Evolutionary conservation across 2,888 invertebrate species (phyloP).

Genomic region (Tribolium freemani): DNA sequence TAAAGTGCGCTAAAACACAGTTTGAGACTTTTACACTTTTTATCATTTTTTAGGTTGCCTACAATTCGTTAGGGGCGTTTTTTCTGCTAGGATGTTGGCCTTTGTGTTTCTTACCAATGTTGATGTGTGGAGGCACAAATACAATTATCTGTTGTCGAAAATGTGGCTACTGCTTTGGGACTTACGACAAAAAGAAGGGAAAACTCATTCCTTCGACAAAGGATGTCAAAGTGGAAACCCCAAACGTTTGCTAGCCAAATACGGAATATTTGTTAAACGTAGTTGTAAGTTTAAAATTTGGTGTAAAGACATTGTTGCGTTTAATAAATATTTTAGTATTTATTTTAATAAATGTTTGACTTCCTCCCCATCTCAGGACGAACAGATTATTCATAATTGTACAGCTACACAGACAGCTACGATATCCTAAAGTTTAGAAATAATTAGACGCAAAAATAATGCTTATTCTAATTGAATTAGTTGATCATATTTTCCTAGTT

Average conservation of each 20-base stretch:
- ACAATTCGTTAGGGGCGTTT: constrained; percentile 61
- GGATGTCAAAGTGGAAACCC: constrained; percentile 16
- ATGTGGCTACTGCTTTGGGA: constrained; percentile 68
- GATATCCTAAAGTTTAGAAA: too few relatives aligned
- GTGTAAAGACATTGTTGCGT: not conserved
- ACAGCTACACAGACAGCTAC: too few relatives aligned
- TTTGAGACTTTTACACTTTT: not conserved
- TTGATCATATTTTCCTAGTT: too few relatives aligned
- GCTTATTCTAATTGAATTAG: too few relatives aligned
- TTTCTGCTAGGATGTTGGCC: constrained; percentile 65
- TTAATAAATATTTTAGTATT: constrained; percentile 5
- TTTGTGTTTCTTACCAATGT: constrained; percentile 64
- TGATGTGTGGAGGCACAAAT: constrained; percentile 60
- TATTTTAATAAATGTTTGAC: not conserved
- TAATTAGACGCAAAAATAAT: too few relatives aligned
- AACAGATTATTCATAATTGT: too few relatives aligned
- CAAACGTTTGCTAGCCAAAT: not conserved
- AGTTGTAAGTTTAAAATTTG: not conserved
- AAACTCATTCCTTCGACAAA: constrained; percentile 30
- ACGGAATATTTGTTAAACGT: constrained; percentile 3
- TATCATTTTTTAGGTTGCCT: constrained; percentile 55
- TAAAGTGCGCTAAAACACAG: constrained; percentile 53
- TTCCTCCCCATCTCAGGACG: too few relatives aligned
- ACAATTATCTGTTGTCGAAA: constrained; percentile 67
- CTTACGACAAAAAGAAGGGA: constrained; percentile 58